Evolutionary conservation across 2,888 invertebrate genomes (phyloP).

Genomic region (Drosophila fulvimacula): DNA sequence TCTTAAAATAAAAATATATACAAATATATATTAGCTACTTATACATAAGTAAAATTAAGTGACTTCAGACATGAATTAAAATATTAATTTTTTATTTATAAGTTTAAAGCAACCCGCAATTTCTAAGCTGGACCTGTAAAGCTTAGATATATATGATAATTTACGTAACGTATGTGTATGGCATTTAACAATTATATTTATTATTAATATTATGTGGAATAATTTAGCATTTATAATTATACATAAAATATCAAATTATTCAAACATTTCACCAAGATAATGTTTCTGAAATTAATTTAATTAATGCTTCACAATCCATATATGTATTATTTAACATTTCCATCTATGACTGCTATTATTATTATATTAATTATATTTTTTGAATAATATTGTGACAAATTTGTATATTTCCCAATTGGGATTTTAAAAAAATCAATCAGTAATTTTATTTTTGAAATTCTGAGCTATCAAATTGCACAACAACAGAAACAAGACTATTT

Average conservation of each 20-base stretch:
- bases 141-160: conserved; percentile 15
- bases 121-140: conserved; percentile 1
- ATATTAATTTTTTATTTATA: conserved; percentile 41
- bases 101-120: conserved; percentile 20
- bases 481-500: conserved; percentile 63
- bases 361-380: too few species aligned
- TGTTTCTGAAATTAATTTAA: neutral
- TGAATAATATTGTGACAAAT: conserved; percentile 28
- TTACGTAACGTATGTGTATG: conserved; percentile 35
- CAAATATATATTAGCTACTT: conserved; percentile 24
- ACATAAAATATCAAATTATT: conserved; percentile 8
- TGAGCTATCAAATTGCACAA: conserved; percentile 61
- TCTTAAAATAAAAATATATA: conserved; percentile 38
- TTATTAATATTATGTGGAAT: neutral
- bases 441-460: conserved; percentile 46
- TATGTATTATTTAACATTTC: conserved; percentile 17
- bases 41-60: conserved; percentile 31
- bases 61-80: conserved; percentile 49
- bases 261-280: conserved; percentile 14
- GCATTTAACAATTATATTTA: conserved; percentile 37
- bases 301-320: conserved; percentile 27
- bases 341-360: conserved; percentile 27
- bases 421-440: conserved; percentile 32
- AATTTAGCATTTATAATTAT: conserved; percentile 31
- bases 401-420: conserved; percentile 23